Evolutionary conservation across 2,113 vertebrate species (phyloP).

Genomic region (Malurus melanocephalus): DNA sequence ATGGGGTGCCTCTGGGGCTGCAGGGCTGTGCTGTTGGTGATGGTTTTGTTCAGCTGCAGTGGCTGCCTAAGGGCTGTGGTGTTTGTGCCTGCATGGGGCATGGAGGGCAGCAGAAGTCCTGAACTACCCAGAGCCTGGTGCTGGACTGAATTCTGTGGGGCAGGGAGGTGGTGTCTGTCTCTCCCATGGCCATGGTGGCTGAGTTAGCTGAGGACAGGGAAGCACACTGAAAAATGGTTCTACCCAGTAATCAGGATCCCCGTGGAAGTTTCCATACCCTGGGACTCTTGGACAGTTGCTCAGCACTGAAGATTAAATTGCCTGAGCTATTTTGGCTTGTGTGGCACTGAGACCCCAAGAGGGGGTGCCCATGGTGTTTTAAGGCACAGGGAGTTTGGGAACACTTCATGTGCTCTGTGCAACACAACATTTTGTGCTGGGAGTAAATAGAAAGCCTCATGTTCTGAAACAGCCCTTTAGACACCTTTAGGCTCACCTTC

Average conservation of each 20-base stretch:
- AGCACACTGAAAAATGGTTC: not conserved
- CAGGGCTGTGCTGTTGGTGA: not conserved
- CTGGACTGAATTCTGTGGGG: not conserved
- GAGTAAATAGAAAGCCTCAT: not conserved
- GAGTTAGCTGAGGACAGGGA: not conserved
- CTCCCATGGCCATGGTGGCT: not conserved
- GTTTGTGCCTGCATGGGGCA: rapidly evolving
- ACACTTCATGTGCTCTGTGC: not conserved
- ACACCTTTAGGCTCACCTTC: not conserved
- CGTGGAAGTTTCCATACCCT: rapidly evolving
- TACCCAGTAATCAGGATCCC: rapidly evolving
- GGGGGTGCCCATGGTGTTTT: not conserved
- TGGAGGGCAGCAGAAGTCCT: not conserved
- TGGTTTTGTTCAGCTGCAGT: not conserved
- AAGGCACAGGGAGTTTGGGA: not conserved
- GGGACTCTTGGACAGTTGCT: not conserved
- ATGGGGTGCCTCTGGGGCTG: not conserved
- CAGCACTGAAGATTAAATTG: not conserved
- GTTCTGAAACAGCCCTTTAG: not conserved
- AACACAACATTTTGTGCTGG: not conserved
- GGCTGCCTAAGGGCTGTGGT: not conserved
- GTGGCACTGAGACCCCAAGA: not conserved
- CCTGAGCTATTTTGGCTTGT: not conserved
- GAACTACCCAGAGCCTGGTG: not conserved
- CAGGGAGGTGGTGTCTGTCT: rapidly evolving